Conservation (phyloP, 1,140 invertebrate genomes). For the Alviniconcha marisindica region DNA sequence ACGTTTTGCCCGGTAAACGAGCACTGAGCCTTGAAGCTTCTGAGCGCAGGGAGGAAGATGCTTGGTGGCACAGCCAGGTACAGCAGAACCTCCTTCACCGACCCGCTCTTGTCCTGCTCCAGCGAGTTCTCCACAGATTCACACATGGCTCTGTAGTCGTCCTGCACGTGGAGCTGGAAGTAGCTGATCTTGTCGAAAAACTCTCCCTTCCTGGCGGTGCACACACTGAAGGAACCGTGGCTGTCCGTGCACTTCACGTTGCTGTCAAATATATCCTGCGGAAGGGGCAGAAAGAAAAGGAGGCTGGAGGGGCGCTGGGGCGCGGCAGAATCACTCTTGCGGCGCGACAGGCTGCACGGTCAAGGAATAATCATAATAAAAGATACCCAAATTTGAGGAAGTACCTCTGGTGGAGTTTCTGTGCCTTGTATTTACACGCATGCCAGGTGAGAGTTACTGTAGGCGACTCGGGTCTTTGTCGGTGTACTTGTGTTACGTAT, state of each 20-base stretch:
- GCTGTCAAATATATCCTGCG: constrained; percentile 39
- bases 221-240: constrained; percentile 38
- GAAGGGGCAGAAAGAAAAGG: no score
- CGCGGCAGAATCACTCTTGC: no score
- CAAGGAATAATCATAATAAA: no score
- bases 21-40: constrained; percentile 63
- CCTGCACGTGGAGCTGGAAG: constrained; percentile 38
- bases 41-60: constrained; percentile 59
- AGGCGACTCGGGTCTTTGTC: no score
- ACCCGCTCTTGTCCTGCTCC: neutral
- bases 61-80: constrained; percentile 72
- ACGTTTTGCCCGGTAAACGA: constrained; percentile 43
- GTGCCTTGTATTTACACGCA: no score
- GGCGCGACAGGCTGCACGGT: no score
- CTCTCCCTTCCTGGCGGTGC: constrained; percentile 46
- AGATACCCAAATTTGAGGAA: no score
- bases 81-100: constrained; percentile 58
- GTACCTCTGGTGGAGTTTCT: no score
- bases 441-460: no score
- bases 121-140: neutral
- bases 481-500: no score
- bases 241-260: constrained; percentile 14
- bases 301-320: no score
- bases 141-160: constrained; percentile 39
- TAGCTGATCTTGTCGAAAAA: constrained; percentile 56